These are phyloP conservation scores for Synergus itoensis DNA, from an alignment of 2,888 invertebrate species.

Conservation along the genomic window DNA sequence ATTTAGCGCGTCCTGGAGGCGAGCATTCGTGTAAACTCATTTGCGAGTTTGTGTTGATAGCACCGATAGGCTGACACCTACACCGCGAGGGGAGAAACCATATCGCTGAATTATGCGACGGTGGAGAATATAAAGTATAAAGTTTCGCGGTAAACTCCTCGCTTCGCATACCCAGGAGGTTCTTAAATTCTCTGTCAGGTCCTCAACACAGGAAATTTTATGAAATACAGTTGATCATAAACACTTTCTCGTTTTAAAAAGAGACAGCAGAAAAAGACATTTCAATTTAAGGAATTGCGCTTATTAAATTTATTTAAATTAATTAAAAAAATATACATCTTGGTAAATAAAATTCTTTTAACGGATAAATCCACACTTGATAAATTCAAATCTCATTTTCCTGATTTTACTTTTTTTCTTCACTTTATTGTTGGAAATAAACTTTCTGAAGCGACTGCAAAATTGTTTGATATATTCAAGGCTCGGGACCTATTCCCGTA, in stretches of 20 bases:
- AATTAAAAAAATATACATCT: neutral
- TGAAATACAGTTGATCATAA: neutral
- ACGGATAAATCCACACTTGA: neutral
- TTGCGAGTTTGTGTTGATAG: slow-evolving; percentile 33
- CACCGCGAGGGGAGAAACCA: slow-evolving; percentile 36
- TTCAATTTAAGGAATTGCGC: neutral
- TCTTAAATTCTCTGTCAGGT: slow-evolving; percentile 23
- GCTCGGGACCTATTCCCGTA: neutral
- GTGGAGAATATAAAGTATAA: slow-evolving; percentile 44
- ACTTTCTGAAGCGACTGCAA: neutral
- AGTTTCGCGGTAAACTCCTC: slow-evolving; percentile 34
- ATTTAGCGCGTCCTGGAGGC: slow-evolving; percentile 37
- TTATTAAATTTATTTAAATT: neutral
- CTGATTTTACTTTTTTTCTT: neutral
- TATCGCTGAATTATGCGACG: slow-evolving; percentile 43
- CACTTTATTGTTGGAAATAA: slow-evolving; percentile 2
- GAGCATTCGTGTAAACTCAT: slow-evolving; percentile 38
- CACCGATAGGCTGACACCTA: slow-evolving; percentile 39
- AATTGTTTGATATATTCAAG: neutral
- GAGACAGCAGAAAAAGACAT: neutral
- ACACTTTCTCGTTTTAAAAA: neutral
- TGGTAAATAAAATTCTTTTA: neutral
- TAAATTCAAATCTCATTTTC: neutral
- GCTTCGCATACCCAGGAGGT: neutral
- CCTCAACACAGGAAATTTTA: neutral